These are phyloP conservation scores for Microcebus tavaratra DNA, from an alignment of 2,113 vertebrate genomes.

Conservation along the genomic window DNA sequence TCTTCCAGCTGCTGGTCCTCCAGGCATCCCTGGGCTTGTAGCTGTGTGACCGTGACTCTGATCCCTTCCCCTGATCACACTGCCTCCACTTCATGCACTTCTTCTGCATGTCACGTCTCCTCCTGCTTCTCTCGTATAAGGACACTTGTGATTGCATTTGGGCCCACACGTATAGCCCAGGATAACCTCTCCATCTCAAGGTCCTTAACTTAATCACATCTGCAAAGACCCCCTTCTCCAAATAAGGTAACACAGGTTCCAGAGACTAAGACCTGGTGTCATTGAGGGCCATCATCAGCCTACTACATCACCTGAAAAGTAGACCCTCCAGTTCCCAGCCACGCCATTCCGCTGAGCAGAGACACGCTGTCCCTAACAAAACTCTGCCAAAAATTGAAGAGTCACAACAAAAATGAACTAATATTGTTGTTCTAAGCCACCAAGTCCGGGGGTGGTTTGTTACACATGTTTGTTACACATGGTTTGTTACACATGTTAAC, in stretches of 20 bases:
- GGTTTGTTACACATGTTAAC: no score
- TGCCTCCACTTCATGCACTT: no score
- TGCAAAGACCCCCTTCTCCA: background rate
- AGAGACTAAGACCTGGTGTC: background rate
- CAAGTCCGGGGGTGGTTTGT: background rate
- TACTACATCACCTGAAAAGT: background rate
- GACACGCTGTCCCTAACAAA: background rate
- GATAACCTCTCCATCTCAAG: background rate
- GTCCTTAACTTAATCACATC: background rate
- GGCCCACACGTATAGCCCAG: background rate
- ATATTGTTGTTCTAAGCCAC: background rate
- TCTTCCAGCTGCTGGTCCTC: background rate
- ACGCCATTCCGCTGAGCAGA: background rate
- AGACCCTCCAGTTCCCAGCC: background rate
- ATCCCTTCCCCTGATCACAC: fast-evolving
- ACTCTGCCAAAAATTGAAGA: background rate
- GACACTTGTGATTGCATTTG: background rate
- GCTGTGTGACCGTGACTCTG: background rate
- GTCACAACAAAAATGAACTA: background rate
- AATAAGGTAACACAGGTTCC: background rate
- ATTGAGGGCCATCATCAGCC: background rate
- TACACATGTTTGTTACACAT: constrained; percentile 5
- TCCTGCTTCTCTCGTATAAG: background rate
- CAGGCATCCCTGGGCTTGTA: background rate
- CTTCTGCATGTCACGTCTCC: background rate